Base-by-base conservation (phyloP, 2,113 vertebrate genomes). In the Plecturocebus donacophilus region DNA sequence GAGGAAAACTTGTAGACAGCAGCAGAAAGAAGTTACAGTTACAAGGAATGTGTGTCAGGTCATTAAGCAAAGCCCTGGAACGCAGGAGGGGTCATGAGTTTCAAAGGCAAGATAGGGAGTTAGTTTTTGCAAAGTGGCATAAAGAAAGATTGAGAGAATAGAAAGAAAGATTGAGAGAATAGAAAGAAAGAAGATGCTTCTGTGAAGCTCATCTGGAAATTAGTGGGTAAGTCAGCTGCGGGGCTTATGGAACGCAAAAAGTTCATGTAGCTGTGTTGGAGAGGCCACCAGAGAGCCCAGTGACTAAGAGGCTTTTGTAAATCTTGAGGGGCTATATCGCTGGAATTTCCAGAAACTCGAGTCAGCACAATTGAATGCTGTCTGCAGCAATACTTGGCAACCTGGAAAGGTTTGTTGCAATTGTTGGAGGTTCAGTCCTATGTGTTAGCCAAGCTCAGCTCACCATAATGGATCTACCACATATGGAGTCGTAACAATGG, bases 341-440 rank as follows among this genome's bases (percentile, higher is more conserved):
- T 61, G n/a, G 49, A 25, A 40, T 70, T 71, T 77, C 71, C 70
- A 70, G 86, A 71, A 73, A 81, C 32, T n/a, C 83, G 40, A 80
- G 75, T 66, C 71, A 87, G 71, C 47, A 70, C 13, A 11, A 91
- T 20, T n/a, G 38, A 76, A 58, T 35, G 32, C 52, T 25, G 47
- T 58, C 58, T 86, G 66, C 12, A 94, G 68, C 12, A 52, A 52
- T 10, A 75, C 23, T 47, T 82, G 71, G 49, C 80, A 91, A 94
- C 45, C 68, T 61, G 21, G n/a, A 27, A 32, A 49, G 9, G 3
- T 52, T 71, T 66, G 30, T 45, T 52, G 35, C 40, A 5, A 4
- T 20, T 58, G 40, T 54, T 40, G 52, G 56, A 95, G 79, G 21
- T 56, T 21, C 45, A 56, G 13, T 42, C 45, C 21, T 54, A 32